Evolutionary conservation across 2,888 invertebrate genomes (phyloP), one percentile per base, ranked within the genome.

Genomic region (Melikaiella ostensackeni): DNA sequence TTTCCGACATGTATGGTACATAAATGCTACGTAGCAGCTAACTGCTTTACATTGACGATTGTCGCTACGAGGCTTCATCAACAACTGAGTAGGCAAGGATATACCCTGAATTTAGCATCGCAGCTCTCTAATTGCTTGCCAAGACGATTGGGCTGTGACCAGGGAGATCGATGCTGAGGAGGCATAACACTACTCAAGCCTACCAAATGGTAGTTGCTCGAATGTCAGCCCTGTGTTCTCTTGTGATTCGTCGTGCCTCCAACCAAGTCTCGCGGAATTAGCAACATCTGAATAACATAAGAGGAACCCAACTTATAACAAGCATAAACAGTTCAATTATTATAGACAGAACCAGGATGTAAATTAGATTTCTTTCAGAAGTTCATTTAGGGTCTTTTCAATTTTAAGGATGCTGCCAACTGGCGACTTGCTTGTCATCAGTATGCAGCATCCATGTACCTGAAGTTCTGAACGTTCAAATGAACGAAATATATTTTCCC

Each of bases 11-110:
- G 89, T 88, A 90, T 89, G 88, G 90, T 89, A 89, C 91, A 91
- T 91, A 91, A 91, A 91, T 91, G 90, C 89, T 90, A 88, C 81
- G 90, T 88, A 89, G 91, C 90, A 88, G 89, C 87, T 89, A 88
- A 90, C 90, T 90, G 90, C 89, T 85, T 87, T 89, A 89, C 85
- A 88, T 87, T 85, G 89, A 87, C 86, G 87, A 87, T 87, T 83
- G 89, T 88, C 85, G 90, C 89, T 89, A 90, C 87, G 88, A 89
- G 87, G 87, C 89, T 89, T 90, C 90, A 89, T 91, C 89, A 91
- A 91, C 90, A 88, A 89, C 83, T 84, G 86, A 90, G 89, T 88
- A 87, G 87, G 86, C 86, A 87, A 86, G 84, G 85, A 87, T 88
- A 87, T 87, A 90, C 86, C 87, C 87, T 87, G 86, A 87, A 88